These are phyloP conservation scores for Bovichtus variegatus DNA, from an alignment of 2,797 vertebrate species.

Conservation along the genomic window DNA sequence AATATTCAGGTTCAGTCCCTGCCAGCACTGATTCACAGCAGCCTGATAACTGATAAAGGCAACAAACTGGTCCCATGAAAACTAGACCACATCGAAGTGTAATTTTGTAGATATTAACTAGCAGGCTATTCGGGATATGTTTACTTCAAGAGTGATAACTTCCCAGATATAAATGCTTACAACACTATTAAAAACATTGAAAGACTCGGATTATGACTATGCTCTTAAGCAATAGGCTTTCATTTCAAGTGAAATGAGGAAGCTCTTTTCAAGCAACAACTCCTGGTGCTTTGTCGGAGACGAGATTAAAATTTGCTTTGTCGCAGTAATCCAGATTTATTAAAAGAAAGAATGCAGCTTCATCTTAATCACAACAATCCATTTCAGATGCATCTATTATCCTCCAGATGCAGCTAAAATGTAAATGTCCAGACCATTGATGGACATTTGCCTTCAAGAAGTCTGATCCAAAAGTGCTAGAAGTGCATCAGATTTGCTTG, in stretches of 20 bases:
- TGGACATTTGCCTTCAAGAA: not conserved
- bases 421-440: not conserved
- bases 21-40: conserved; percentile 31
- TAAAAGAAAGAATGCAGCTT: not conserved
- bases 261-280: not conserved
- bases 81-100: not conserved
- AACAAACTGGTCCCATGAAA: conserved; percentile 1
- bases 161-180: not conserved
- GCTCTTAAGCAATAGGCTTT: not conserved
- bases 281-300: not conserved
- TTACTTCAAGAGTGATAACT: not conserved
- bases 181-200: not conserved
- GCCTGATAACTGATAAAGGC: conserved; percentile 34
- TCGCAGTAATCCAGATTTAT: not conserved
- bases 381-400: not conserved
- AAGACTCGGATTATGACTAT: not conserved
- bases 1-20: conserved; percentile 62
- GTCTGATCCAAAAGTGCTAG: not conserved
- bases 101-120: not conserved
- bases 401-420: not conserved
- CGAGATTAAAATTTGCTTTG: not conserved
- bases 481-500: no score
- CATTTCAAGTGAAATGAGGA: not conserved
- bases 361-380: not conserved
- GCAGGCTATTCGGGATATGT: not conserved